Percentiles rank a stretch among this genome's conserved stretches.
These are phyloP conservation scores for Nyctereutes procyonoides DNA, from an alignment of 2,113 vertebrate species.

Conservation along the genomic window DNA sequence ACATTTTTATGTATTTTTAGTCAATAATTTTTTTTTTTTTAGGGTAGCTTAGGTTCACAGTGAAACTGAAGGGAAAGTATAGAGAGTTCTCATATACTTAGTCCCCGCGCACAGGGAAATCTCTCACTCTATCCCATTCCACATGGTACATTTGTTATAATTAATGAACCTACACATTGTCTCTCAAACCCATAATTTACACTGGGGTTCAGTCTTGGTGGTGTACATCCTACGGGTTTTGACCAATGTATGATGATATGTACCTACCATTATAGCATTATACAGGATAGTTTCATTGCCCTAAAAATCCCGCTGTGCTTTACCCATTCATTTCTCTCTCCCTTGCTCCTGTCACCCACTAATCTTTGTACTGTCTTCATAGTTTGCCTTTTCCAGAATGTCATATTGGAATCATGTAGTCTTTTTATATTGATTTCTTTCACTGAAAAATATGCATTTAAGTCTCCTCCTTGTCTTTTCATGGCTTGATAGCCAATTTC, in stretches of 20 bases:
- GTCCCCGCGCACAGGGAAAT: background rate
- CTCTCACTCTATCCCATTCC: background rate
- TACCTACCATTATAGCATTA: background rate
- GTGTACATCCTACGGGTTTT: background rate
- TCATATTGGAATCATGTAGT: background rate
- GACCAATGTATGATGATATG: background rate
- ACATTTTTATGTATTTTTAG: background rate
- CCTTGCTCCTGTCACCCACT: background rate
- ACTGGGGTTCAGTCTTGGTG: background rate
- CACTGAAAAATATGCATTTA: background rate
- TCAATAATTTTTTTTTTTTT: background rate
- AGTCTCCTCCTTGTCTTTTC: background rate
- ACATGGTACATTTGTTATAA: background rate
- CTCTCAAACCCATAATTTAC: background rate
- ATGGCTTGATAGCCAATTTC: background rate
- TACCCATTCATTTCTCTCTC: background rate
- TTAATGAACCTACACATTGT: background rate
- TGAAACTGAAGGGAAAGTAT: background rate
- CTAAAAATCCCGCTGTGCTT: background rate
- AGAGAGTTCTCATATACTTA: background rate
- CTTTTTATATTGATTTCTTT: background rate
- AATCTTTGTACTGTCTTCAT: background rate
- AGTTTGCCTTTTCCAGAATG: background rate
- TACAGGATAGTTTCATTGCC: background rate
- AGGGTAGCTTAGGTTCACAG: background rate